Evolutionary conservation across 2,888 invertebrate genomes (phyloP).

Genomic region (Hyposoter didymator): DNA sequence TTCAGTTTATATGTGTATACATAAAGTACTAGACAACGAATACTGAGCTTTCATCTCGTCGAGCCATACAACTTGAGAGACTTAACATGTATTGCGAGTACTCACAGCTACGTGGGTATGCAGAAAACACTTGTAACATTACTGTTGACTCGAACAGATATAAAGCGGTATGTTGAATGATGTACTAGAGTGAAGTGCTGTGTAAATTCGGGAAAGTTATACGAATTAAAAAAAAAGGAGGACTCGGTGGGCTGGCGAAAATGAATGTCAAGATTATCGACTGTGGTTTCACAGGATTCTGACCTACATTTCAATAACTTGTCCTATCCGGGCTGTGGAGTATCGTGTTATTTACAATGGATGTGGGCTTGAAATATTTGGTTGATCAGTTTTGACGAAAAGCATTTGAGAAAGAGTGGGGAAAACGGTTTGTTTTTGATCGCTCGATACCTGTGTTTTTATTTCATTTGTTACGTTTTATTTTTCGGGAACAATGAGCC

Average conservation of each 20-base stretch:
- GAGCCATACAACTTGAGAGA: conserved; percentile 11
- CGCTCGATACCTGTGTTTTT: background rate
- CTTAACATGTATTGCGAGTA: conserved; percentile 1
- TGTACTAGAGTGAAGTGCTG: background rate
- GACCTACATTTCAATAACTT: conserved; percentile 39
- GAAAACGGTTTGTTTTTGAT: background rate
- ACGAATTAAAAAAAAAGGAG: background rate
- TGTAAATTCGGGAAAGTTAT: conserved; percentile 19
- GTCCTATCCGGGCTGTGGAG: background rate
- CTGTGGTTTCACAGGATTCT: conserved; percentile 37
- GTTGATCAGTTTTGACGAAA: background rate
- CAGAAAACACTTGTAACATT: conserved; percentile 1
- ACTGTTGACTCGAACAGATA: background rate
- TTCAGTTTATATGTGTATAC: conserved; percentile 38
- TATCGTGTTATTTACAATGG: background rate
- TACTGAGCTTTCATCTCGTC: conserved; percentile 54
- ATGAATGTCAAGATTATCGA: conserved; percentile 19
- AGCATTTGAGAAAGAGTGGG: background rate
- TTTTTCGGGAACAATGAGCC: background rate
- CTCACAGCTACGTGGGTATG: background rate
- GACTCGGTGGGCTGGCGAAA: conserved; percentile 4
- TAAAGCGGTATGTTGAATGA: background rate
- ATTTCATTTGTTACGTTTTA: background rate
- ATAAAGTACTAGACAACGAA: conserved; percentile 27
- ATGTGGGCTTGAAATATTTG: background rate